Base-by-base conservation (phyloP, 1,140 invertebrate genomes). In the Lasaia peninsularis region DNA sequence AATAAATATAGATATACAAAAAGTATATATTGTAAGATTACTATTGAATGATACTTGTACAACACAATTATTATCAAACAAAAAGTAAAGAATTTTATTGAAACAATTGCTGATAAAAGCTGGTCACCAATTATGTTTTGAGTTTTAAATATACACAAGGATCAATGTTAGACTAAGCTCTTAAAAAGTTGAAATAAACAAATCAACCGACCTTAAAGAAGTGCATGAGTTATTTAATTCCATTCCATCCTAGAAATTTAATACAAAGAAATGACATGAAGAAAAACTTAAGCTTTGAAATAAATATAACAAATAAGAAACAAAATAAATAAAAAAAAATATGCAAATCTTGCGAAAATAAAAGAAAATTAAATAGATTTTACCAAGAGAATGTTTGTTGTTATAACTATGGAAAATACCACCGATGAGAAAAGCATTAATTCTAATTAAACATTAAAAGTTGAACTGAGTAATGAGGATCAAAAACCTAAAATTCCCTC, bases 51-150 rank as follows among this genome's bases (percentile, higher is more conserved):
- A n/a, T n/a, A n/a, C n/a, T n/a, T n/a, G n/a, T n/a, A n/a, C n/a
- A n/a, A n/a, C n/a, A n/a, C n/a, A n/a, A n/a, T n/a, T n/a, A n/a
- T n/a, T n/a, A n/a, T n/a, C n/a, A n/a, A n/a, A n/a, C n/a, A n/a
- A n/a, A n/a, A n/a, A n/a, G n/a, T n/a, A n/a, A n/a, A n/a, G n/a
- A n/a, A n/a, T n/a, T n/a, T n/a, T n/a, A n/a, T n/a, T n/a, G n/a
- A n/a, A n/a, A n/a, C n/a, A n/a, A n/a, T n/a, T n/a, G n/a, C n/a
- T n/a, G n/a, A n/a, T n/a, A n/a, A n/a, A n/a, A n/a, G n/a, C n/a
- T n/a, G n/a, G 70, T 59, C 59, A 12, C 58, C 62, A 34, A 44
- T 69, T 69, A 69, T 54, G 63, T 63, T 12, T 11, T 69, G 3
- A 20, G 37, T 18, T 69, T 56, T 54, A 69, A 62, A 63, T 60